Evolutionary conservation across 2,113 vertebrate species (phyloP).

Genomic region (Melanerpes aurifrons): DNA sequence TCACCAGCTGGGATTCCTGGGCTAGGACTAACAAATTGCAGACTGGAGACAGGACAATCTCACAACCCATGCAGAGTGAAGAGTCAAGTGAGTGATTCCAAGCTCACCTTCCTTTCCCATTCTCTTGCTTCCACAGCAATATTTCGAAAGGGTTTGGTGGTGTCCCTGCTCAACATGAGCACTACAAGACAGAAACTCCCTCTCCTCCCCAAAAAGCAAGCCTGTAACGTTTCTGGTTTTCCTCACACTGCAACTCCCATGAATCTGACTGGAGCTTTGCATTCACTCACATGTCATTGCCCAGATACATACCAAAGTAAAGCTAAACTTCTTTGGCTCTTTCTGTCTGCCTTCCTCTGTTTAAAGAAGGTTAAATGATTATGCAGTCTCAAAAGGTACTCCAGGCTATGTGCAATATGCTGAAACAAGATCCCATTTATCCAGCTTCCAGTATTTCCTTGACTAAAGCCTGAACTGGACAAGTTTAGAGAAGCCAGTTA

Average conservation of each 20-base stretch:
- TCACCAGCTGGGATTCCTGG: background rate
- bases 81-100: background rate
- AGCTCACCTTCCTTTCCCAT: background rate
- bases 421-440: constrained; percentile 64
- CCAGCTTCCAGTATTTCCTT: constrained; percentile 38
- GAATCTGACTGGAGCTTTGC: background rate
- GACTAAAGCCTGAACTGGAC: constrained; percentile 54
- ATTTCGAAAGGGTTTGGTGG: background rate
- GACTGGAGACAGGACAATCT: background rate
- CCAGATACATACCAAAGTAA: background rate
- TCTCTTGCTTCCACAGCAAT: background rate
- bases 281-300: background rate
- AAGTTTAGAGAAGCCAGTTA: constrained; percentile 52
- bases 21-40: background rate
- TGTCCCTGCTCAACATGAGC: background rate
- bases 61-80: background rate
- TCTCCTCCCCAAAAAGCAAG: background rate
- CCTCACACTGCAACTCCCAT: background rate
- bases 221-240: background rate
- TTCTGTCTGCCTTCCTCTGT: background rate
- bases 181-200: background rate
- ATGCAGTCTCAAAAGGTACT: background rate
- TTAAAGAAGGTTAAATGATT: constrained; percentile 47
- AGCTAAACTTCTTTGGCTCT: background rate
- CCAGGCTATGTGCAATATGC: constrained; percentile 2